Evolutionary conservation across 2,797 vertebrate genomes (phyloP), one percentile per base, ranked within the genome.

Genomic region (Dipus sagitta): DNA sequence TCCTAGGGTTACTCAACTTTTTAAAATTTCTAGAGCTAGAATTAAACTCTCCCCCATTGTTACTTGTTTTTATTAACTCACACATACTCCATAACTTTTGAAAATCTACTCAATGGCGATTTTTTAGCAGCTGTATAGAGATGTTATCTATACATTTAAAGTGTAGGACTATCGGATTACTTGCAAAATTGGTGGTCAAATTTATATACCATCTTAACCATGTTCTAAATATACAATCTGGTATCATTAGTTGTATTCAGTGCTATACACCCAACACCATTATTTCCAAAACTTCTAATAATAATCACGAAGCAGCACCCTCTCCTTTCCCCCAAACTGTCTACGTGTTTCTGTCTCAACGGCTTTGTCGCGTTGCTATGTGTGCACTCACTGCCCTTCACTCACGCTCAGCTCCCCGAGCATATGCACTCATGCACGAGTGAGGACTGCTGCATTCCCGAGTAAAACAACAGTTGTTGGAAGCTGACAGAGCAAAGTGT

Each of bases 21-120:
- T 90, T 64, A 8, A 88, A 90, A 94, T 6, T 85, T 26, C 26
- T 92, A 23, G 26, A 93, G 17, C 24, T 86, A 79, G 79, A 34
- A 84, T 81, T 68, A 42, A 84, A 77, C 1, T 82, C 30, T 75
- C 28, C 88, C 2, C 17, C 20, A 68, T 67, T 91, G 30, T 90
- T 23, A 89, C 47, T 84, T 68, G 72, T 68, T 91, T 92, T 90
- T 34, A 38, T 72, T 94, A 95, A 72, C 24, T 62, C 14, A 67
- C 34, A 38, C 15, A 75, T 12, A 34, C 24, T 74, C 78, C 30
- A 20, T 30, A 89, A 78, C 70, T 85, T 82, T 65, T 78, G 28
- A 17, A 96, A 95, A 67, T 9, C n/a, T 71, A 84, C 70, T 52
- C 54, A 60, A 17, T 74, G 83, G 10, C n/a, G 60, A 58, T 58